Evolutionary conservation across 23 tunicate genomes (phyloP), one percentile per base, ranked within the genome.

Genomic region (Styela clava): DNA sequence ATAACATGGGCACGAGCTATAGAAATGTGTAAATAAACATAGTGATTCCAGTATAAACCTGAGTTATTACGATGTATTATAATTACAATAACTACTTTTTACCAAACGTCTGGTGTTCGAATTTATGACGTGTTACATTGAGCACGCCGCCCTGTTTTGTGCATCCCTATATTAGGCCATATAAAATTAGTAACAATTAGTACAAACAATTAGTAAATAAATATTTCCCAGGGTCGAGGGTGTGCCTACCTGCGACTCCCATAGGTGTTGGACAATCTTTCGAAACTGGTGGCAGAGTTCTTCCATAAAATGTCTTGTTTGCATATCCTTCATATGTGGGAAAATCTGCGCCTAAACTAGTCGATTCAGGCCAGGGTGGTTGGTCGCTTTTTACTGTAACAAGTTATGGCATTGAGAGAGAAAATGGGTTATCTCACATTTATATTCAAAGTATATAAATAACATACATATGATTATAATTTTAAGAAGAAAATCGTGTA

Each of bases 211-310:
- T n/a, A n/a, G n/a, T n/a, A n/a, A n/a, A n/a, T n/a, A n/a, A n/a
- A n/a, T n/a, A n/a, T n/a, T n/a, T n/a, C n/a, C n/a, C n/a, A n/a
- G n/a, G n/a, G n/a, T n/a, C n/a, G n/a, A n/a, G n/a, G n/a, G n/a
- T n/a, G n/a, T n/a, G n/a, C n/a, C n/a, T 79, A 81, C 90, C 90
- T 73, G 63, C 84, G 19, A 81, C 82, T 23, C 90, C 90, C 90
- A 86, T 86, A 2, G 90, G 85, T 5, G 85, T 86, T 21, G 90
- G 90, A 7, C 90, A 86, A 69, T 82, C 62, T 19, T 63, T 33
- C 16, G 85, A 85, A 37, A 86, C 82, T 3, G 90, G 81, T 0
- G 90, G 90, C 29, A 86, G 31, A 29, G 85, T 86, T 69, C 84
- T 30, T 26, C 67, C 79, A 74, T 86, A 86, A 71, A 37, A 28